Evolutionary conservation across 2,888 invertebrate species (phyloP), one percentile per base, ranked within the genome.

Genomic region (Papilio gigon): DNA sequence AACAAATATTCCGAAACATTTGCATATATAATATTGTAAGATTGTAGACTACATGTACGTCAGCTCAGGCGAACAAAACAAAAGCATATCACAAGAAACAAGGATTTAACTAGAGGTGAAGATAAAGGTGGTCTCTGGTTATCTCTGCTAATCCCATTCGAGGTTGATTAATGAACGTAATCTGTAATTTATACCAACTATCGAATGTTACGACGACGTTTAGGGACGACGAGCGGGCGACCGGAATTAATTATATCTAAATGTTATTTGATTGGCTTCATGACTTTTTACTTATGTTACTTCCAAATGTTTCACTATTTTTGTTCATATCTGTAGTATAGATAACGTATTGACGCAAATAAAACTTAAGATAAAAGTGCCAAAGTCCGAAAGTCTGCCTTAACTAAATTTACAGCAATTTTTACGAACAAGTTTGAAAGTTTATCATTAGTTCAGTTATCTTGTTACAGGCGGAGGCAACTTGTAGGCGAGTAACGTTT

Each of bases 151-250:
- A 56, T 56, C 2, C 27, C 14, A 56, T 56, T 56, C n/a, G 30
- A 30, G 53, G 9, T 56, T 30, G 30, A 56, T 56, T 53, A 56
- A 56, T 56, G 27, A 9, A 56, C 30, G n/a, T 30, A 30, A 56
- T 30, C 53, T 56, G 17, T 56, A 56, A 56, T 56, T 30, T 56
- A 30, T 56, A 56, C 17, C 30, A 56, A 56, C 53, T 56, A 30
- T 30, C 30, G 30, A 56, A 56, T 17, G 53, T n/a, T 30, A 56
- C 30, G 30, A 30, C 11, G 17, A 30, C 53, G 5, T 37, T 37
- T 12, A 30, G 30, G 53, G 30, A 56, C n/a, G 53, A 27, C n/a
- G n/a, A 56, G 30, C 53, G 8, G 53, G 30, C 53, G 17, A 56
- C 30, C 30, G 8, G 53, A 56, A 56, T 56, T 27, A 56, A 56